Percentiles rank a stretch among this genome's conserved stretches.
These are phyloP conservation scores for Drosophila quinaria DNA, from an alignment of 2,888 invertebrate genomes.

Conservation along the genomic window DNA sequence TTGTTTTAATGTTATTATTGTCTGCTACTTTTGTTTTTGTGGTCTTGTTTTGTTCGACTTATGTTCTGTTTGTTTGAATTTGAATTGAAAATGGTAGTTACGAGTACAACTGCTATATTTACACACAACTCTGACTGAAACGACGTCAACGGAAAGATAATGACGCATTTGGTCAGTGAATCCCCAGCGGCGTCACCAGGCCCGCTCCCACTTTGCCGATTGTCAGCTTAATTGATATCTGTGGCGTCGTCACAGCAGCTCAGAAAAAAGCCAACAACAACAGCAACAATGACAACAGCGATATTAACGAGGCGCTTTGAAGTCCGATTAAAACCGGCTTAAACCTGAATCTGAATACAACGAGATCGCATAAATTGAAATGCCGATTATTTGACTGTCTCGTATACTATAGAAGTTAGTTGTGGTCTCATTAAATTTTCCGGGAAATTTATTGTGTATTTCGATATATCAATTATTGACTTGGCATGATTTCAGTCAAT, in stretches of 20 bases:
- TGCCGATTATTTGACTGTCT: too few species aligned
- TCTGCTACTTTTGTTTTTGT: constrained; percentile 7
- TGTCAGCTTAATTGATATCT: constrained; percentile 53
- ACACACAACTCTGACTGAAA: constrained; percentile 25
- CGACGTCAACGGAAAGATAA: constrained; percentile 38
- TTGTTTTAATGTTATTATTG: not conserved
- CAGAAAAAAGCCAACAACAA: constrained; percentile 15
- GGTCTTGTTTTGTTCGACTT: constrained; percentile 27
- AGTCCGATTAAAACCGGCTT: constrained; percentile 64
- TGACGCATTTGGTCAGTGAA: constrained; percentile 68
- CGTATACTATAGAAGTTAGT: not conserved
- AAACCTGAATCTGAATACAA: constrained; percentile 49
- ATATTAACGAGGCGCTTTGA: constrained; percentile 42
- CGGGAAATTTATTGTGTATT: constrained; percentile 1
- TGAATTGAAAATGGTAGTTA: constrained; percentile 26
- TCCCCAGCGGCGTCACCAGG: constrained; percentile 61
- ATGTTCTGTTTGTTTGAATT: constrained; percentile 22
- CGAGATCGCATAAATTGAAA: not conserved
- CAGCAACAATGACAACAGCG: constrained; percentile 31
- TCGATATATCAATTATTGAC: constrained; percentile 26
- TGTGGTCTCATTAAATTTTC: not conserved
- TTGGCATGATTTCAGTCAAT: not conserved
- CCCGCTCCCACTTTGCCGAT: constrained; percentile 42
- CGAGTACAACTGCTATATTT: constrained; percentile 38
- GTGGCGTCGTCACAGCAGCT: constrained; percentile 43